These are phyloP conservation scores for Saxidomus purpurata DNA, from an alignment of 1,140 invertebrate genomes.

Conservation along the genomic window DNA sequence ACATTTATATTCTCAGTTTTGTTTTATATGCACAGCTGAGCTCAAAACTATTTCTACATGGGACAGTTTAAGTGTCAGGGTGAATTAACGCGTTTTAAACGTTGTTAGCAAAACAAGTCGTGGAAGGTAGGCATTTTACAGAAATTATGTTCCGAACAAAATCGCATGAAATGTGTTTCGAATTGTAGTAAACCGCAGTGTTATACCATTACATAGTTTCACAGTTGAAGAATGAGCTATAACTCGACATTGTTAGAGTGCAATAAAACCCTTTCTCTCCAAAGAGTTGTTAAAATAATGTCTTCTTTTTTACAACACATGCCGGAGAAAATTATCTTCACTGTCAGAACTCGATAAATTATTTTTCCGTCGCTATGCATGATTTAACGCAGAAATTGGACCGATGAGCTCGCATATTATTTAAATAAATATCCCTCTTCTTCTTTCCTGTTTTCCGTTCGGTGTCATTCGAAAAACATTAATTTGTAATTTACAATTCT, in stretches of 20 bases:
- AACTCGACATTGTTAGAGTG: not conserved
- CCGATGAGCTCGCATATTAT: conserved; percentile 34
- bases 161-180: not conserved
- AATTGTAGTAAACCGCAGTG: conserved; percentile 12
- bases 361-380: conserved; percentile 43
- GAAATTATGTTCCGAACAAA: not conserved
- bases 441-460: conserved; percentile 21
- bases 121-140: not conserved
- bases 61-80: no score
- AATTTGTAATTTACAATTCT: conserved; percentile 53
- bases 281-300: conserved; percentile 52
- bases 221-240: conserved; percentile 12
- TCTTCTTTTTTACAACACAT: conserved; percentile 56
- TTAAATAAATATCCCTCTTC: conserved; percentile 39
- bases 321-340: conserved; percentile 41
- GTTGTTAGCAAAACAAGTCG: not conserved
- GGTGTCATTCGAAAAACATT: conserved; percentile 22
- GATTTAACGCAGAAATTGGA: conserved; percentile 60
- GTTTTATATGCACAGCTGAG: no score
- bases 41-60: no score
- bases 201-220: not conserved
- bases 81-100: no score
- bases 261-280: conserved; percentile 28
- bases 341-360: conserved; percentile 45
- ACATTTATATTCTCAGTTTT: no score